These are phyloP conservation scores for Amaurobius ferox DNA, from an alignment of 2,888 invertebrate genomes.

Conservation along the genomic window DNA sequence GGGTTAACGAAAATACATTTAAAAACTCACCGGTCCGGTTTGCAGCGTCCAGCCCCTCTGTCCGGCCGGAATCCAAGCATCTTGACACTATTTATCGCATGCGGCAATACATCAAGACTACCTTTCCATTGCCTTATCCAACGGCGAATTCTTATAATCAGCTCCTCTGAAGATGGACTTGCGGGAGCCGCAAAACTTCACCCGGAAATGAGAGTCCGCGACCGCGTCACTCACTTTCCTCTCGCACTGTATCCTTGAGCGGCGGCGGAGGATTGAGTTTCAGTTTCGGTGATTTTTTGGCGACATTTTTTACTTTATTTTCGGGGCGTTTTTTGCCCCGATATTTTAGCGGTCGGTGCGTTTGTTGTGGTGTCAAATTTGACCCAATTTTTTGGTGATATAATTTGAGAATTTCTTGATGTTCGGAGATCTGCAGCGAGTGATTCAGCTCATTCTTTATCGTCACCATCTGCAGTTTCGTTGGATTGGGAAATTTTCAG, in stretches of 20 bases:
- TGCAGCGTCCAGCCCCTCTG: conserved; percentile 8
- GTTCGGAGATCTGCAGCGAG: too few species aligned
- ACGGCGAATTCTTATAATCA: conserved; percentile 5
- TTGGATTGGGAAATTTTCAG: too few species aligned
- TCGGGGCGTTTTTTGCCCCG: neutral
- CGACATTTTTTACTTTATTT: conserved; percentile 28
- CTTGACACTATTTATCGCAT: neutral
- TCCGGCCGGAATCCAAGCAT: conserved; percentile 28
- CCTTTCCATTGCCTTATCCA: neutral
- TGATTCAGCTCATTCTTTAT: too few species aligned
- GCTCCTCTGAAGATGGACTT: neutral
- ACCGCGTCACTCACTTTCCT: conserved; percentile 52
- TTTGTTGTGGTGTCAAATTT: conserved; percentile 4
- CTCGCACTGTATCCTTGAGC: conserved; percentile 45
- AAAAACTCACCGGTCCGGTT: conserved; percentile 45
- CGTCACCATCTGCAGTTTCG: too few species aligned
- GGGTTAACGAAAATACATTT: conserved; percentile 19
- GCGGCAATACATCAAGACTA: neutral
- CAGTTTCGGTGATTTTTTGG: conserved; percentile 52
- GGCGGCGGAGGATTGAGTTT: conserved; percentile 44
- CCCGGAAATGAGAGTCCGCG: conserved; percentile 45
- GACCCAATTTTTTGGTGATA: too few species aligned
- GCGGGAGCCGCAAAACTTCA: conserved; percentile 1
- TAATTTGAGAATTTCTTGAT: too few species aligned
- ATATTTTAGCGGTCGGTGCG: neutral